Evolutionary conservation across 1,140 invertebrate genomes (phyloP), one percentile per base, ranked within the genome.

Genomic region (Holcopasites calliopsidis): DNA sequence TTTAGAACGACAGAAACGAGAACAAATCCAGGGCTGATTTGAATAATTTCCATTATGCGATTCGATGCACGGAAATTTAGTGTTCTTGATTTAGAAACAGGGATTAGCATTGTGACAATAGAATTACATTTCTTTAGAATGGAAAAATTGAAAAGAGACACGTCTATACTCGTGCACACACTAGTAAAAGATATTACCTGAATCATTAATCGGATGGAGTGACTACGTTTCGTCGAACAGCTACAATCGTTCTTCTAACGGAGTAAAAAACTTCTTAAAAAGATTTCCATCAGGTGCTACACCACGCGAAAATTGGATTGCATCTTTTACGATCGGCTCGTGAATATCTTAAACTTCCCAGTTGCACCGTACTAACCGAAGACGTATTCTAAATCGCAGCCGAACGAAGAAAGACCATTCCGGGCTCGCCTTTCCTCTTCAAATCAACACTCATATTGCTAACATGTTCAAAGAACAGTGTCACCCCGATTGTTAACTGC

Each of bases 321-420:
- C 77, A 86, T 84, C 72, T 85, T 86, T 85, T 82, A 86, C 79
- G 78, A 85, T 85, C 72, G 69, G 44, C 69, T 61, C 75, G 80
- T 86, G 79, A 86, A 86, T 85, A 86, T 85, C 80, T 86, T 54
- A 86, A 77, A 31, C 69, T 62, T 47, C 33, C 26, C 40, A 76
- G 60, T 47, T 57, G 54, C 47, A 42, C 52, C 28, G 38, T 40
- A n/a, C 44, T 54, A 76, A 44, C 21, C 6, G 49, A 69, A 69
- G 38, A 38, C 31, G 16, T 31, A 21, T 3, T 21, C 44, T 28
- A 71, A 61, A 61, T 61, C 49, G 52, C 57, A 31, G 16, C 23
- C 35, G 40, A 61, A 71, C 44, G 44, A 61, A 52, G 8, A 11
- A 23, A 50, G 8, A 61, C 55, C 60, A 60, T 71, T 40, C 38